phyloP scores from a whole-genome alignment of 1,140 invertebrate genomes.

The Physella acuta region DNA sequence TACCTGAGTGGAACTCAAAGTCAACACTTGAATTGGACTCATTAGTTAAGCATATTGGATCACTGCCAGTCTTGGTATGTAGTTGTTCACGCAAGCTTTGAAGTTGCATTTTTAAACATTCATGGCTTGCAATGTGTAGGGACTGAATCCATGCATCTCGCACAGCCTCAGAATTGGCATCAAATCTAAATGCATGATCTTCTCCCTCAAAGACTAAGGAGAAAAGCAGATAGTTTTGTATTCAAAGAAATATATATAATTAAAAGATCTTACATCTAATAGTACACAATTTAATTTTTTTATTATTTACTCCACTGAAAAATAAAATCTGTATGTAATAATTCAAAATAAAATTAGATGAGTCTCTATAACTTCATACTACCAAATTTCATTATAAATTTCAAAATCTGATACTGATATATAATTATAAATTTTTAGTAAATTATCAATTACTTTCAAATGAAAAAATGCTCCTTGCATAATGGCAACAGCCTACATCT shows the following conservation, averaged over 20 bases:
- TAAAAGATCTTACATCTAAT: neutral
- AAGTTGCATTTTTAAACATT: slow-evolving; percentile 77
- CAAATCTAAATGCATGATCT: slow-evolving; percentile 71
- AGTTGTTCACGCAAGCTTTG: slow-evolving; percentile 66
- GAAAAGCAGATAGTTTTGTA: neutral
- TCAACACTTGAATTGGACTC: slow-evolving; percentile 44
- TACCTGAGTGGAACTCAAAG: slow-evolving; percentile 44
- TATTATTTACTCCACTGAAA: no score
- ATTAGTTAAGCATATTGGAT: slow-evolving; percentile 45
- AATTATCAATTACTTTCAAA: no score
- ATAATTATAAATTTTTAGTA: no score
- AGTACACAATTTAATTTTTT: no score
- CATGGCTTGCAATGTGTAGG: slow-evolving; percentile 82
- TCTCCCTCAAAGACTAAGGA: slow-evolving; percentile 76
- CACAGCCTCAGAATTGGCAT: slow-evolving; percentile 77
- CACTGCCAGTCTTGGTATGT: slow-evolving; percentile 50
- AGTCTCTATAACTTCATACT: no score
- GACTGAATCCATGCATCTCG: slow-evolving; percentile 84
- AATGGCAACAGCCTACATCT: no score
- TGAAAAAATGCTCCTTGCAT: no score
- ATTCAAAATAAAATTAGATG: no score
- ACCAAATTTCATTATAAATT: no score
- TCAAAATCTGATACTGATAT: no score
- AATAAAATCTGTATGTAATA: no score
- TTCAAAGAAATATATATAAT: neutral